phyloP scores from a whole-genome alignment of 2,113 vertebrate species.

The Takifugu bimaculatus region DNA sequence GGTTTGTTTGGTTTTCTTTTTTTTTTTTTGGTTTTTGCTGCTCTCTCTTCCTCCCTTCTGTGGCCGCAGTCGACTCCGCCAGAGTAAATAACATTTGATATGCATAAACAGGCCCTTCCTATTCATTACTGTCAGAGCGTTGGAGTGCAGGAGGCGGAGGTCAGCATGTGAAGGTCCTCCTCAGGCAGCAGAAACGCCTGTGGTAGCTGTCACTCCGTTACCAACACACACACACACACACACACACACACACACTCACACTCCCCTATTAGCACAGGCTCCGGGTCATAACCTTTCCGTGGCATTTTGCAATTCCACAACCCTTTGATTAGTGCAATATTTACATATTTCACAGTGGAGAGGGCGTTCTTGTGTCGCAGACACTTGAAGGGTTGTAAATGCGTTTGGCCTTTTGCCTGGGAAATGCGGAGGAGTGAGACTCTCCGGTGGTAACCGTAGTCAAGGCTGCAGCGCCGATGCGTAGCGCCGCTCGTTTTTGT shows the following conservation, averaged over 20 bases:
- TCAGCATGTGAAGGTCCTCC: slow-evolving; percentile 91
- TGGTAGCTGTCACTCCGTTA: slow-evolving; percentile 89
- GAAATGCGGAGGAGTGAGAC: slow-evolving; percentile 67
- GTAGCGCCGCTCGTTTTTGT: slow-evolving; percentile 48
- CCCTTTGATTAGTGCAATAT: slow-evolving; percentile 92
- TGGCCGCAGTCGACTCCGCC: slow-evolving; percentile 76
- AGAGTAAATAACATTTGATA: slow-evolving; percentile 90
- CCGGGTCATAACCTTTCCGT: slow-evolving; percentile 87
- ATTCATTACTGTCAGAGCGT: slow-evolving; percentile 90
- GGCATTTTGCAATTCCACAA: slow-evolving; percentile 92
- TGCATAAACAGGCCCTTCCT: slow-evolving; percentile 85
- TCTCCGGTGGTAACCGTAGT: slow-evolving; percentile 58
- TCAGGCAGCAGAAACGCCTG: slow-evolving; percentile 84
- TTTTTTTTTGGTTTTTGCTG: slow-evolving; percentile 35
- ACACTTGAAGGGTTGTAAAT: slow-evolving; percentile 88
- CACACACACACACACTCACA: slow-evolving; percentile 41
- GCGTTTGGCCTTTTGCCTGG: slow-evolving; percentile 91
- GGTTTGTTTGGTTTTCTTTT: slow-evolving; percentile 33
- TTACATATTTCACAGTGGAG: slow-evolving; percentile 89
- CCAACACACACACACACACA: slow-evolving; percentile 27
- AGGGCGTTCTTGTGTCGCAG: slow-evolving; percentile 78
- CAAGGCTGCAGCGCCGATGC: slow-evolving; percentile 50
- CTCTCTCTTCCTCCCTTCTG: slow-evolving; percentile 52
- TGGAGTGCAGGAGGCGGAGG: slow-evolving; percentile 88
- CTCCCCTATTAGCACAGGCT: slow-evolving; percentile 87